phyloP scores from a whole-genome alignment of 2,888 invertebrate species.

The Cheilosia grossa region DNA sequence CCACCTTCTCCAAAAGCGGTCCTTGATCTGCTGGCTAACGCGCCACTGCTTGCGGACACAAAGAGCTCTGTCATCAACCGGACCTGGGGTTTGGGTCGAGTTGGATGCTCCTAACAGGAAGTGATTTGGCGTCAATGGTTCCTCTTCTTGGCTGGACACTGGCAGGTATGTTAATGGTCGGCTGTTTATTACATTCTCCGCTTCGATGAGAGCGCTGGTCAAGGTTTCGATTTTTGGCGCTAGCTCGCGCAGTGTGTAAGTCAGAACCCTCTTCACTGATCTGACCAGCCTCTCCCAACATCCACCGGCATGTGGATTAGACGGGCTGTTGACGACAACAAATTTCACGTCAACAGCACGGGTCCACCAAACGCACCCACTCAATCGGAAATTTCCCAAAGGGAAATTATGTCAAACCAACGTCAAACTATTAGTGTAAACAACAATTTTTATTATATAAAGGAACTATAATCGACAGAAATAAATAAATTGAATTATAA shows the following conservation, averaged over 20 bases:
- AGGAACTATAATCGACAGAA: no score
- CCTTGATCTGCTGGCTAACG: constrained; percentile 6
- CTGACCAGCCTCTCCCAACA: constrained; percentile 19
- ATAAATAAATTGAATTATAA: no score
- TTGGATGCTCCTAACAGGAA: no score
- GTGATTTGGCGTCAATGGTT: no score
- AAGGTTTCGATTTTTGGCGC: constrained; percentile 14
- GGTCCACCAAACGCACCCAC: no score
- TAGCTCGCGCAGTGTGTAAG: neutral
- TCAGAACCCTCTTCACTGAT: neutral
- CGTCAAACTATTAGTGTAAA: no score
- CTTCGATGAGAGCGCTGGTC: constrained; percentile 8
- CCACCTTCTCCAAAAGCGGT: constrained; percentile 22
- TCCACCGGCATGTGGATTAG: constrained; percentile 30
- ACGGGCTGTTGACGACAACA: no score
- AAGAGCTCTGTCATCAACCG: neutral
- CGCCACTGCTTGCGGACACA: constrained; percentile 4
- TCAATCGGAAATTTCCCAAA: no score
- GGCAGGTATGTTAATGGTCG: constrained; percentile 5
- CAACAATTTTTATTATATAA: no score
- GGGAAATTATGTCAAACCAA: no score
- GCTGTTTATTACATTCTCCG: constrained; percentile 16
- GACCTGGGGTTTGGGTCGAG: constrained; percentile 10
- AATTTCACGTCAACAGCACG: no score
- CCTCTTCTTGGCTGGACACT: neutral